phyloP scores from a whole-genome alignment of 2,797 vertebrate species.

The Fistularia commersonii region DNA sequence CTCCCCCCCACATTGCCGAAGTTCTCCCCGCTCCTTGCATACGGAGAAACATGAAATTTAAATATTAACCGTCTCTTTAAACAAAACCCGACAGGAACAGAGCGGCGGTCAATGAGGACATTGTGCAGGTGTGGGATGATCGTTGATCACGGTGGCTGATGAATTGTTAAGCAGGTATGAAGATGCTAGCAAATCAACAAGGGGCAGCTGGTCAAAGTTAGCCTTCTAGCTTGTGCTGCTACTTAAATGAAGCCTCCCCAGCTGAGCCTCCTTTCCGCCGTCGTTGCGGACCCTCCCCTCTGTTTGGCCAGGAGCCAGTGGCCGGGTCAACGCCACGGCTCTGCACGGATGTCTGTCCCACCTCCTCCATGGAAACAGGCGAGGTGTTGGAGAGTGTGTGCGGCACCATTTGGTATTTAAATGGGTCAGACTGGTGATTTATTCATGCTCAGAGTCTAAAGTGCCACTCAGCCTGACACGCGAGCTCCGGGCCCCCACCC shows the following conservation, averaged over 20 bases:
- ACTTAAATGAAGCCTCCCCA: too few relatives aligned
- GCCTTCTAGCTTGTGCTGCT: too few relatives aligned
- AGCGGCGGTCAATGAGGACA: too few relatives aligned
- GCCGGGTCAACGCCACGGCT: conserved; percentile 16
- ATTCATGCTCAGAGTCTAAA: conserved; percentile 70
- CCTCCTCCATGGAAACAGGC: conserved; percentile 53
- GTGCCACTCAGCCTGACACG: conserved; percentile 60
- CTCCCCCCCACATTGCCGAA: conserved; percentile 17
- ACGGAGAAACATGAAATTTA: conserved; percentile 58
- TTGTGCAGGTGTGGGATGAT: too few relatives aligned
- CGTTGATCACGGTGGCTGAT: too few relatives aligned
- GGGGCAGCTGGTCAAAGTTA: too few relatives aligned
- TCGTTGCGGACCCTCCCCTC: too few relatives aligned
- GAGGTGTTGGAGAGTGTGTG: conserved; percentile 40
- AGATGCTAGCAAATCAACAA: too few relatives aligned
- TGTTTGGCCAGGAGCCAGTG: too few relatives aligned
- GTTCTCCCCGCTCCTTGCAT: conserved; percentile 37
- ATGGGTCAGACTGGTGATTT: conserved; percentile 76
- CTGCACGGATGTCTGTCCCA: conserved; percentile 24
- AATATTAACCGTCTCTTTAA: conserved; percentile 58
- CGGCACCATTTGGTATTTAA: conserved; percentile 72
- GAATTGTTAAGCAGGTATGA: too few relatives aligned
- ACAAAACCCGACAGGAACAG: conserved; percentile 50
- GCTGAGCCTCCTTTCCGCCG: too few relatives aligned
- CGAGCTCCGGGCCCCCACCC: conserved; percentile 30